A percentile compares a stretch with the other conserved stretches of the same genome.
Conservation (phyloP, 2,888 invertebrate species). For the Temnothorax unifasciatus region DNA sequence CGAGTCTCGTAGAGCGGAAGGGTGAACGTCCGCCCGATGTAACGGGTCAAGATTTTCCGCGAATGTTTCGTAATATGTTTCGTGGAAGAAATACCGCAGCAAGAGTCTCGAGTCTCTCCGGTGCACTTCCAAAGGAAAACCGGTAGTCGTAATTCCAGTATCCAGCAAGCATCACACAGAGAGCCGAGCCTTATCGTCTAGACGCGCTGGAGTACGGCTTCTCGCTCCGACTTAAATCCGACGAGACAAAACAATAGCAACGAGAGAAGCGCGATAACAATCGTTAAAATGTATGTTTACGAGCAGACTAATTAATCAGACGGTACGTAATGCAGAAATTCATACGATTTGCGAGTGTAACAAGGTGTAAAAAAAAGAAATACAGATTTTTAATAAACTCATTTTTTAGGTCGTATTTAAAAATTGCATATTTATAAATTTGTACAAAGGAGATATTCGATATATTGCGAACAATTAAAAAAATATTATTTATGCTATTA, state of each 20-base stretch:
- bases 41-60: slow-evolving; percentile 66
- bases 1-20: slow-evolving; percentile 15
- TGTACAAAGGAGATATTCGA: neutral
- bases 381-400: neutral
- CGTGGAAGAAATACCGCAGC: slow-evolving; percentile 64
- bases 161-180: slow-evolving; percentile 65
- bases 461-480: too few species aligned
- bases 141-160: slow-evolving; percentile 73
- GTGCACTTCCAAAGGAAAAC: slow-evolving; percentile 68
- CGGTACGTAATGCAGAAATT: neutral
- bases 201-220: slow-evolving; percentile 35
- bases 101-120: slow-evolving; percentile 58
- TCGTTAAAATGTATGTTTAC: slow-evolving; percentile 14
- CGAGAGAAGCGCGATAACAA: slow-evolving; percentile 22
- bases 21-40: slow-evolving; percentile 48
- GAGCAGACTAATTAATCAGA: slow-evolving; percentile 34
- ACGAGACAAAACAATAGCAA: slow-evolving; percentile 24
- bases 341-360: neutral
- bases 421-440: neutral
- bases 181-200: slow-evolving; percentile 60
- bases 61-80: slow-evolving; percentile 70
- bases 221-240: slow-evolving; percentile 2
- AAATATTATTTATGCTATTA: neutral
- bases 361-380: neutral
- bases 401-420: neutral